phyloP scores from a whole-genome alignment of 2,113 vertebrate genomes.

The Malurus elegans region DNA sequence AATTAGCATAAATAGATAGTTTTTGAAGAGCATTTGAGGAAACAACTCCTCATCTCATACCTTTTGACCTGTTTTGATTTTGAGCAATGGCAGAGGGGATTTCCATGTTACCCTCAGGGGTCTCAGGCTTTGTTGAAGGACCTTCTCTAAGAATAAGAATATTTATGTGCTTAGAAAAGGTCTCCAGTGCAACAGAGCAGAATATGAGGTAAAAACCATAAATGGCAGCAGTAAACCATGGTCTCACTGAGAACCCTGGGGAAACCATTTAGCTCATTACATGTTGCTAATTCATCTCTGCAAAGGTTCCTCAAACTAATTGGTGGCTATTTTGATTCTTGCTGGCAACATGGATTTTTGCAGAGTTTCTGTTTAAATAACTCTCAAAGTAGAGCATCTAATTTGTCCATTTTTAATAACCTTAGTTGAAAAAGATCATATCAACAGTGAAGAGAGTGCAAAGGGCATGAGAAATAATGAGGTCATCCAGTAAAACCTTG shows the following conservation, averaged over 20 bases:
- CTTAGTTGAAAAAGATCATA: neutral
- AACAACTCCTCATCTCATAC: neutral
- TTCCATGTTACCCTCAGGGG: neutral
- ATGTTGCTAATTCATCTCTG: neutral
- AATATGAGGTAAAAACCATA: neutral
- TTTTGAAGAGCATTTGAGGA: neutral
- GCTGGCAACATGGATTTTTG: neutral
- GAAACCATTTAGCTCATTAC: neutral
- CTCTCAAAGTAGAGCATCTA: neutral
- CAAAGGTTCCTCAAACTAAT: neutral
- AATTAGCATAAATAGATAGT: neutral
- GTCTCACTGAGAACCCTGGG: neutral
- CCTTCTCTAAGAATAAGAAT: neutral
- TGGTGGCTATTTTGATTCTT: neutral
- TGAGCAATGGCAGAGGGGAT: neutral
- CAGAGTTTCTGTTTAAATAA: neutral
- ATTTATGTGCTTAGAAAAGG: neutral
- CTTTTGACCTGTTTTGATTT: neutral
- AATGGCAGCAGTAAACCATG: neutral
- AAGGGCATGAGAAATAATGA: neutral
- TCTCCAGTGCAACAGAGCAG: neutral
- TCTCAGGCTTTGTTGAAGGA: neutral
- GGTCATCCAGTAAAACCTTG: neutral
- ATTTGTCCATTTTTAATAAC: neutral
- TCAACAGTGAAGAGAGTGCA: neutral